phyloP scores from a whole-genome alignment of 1,140 invertebrate species.

The Drosophila littoralis region DNA sequence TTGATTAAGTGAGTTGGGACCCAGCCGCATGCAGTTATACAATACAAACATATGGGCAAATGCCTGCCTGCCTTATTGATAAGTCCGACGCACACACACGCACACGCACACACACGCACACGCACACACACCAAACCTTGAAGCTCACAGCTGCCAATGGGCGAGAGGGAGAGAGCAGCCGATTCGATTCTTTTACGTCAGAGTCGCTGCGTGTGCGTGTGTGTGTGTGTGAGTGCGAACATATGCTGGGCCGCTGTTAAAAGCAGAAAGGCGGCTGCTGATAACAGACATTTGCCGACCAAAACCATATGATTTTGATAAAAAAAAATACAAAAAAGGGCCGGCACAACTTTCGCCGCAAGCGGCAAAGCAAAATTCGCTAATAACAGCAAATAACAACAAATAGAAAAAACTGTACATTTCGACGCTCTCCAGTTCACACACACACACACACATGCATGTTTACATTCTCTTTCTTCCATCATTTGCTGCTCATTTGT shows the following conservation, averaged over 20 bases:
- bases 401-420: conserved; percentile 64
- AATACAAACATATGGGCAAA: conserved; percentile 51
- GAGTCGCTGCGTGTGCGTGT: background rate
- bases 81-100: conserved; percentile 8
- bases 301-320: conserved; percentile 76
- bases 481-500: conserved; percentile 20
- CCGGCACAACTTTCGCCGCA: conserved; percentile 40
- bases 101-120: conserved; percentile 14
- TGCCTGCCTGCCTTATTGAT: conserved; percentile 38
- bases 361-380: conserved; percentile 31
- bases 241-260: conserved; percentile 31
- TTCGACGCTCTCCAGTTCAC: conserved; percentile 20
- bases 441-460: conserved; percentile 3
- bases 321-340: conserved; percentile 13
- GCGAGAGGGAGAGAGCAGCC: conserved; percentile 4
- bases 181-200: conserved; percentile 42
- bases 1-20: conserved; percentile 24
- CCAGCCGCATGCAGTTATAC: conserved; percentile 38
- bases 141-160: conserved; percentile 38
- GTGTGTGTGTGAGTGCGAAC: conserved; percentile 12
- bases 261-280: conserved; percentile 47
- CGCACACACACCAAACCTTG: conserved; percentile 26
- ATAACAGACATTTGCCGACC: background rate
- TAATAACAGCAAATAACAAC: conserved; percentile 21
- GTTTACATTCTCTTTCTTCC: conserved; percentile 20